Percentiles rank a stretch among this genome's conserved stretches.
Evolutionary conservation across 1,140 invertebrate genomes (phyloP).

Genomic region (Nasonia giraulti): DNA sequence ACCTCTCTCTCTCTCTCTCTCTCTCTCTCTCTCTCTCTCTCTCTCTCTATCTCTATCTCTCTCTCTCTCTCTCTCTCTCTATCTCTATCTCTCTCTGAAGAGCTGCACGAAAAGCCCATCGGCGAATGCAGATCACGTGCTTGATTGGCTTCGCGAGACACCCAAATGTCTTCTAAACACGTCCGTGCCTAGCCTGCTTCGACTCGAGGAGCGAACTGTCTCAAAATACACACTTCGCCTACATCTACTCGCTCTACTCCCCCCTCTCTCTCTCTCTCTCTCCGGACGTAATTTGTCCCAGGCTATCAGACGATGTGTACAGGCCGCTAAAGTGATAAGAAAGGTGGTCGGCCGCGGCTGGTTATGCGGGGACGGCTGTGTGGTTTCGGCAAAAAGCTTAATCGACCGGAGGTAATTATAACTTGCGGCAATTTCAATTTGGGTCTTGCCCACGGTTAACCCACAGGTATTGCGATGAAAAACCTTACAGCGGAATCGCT

Average conservation of each 20-base stretch:
- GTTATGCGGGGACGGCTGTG: too few relatives aligned
- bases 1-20: neutral
- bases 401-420: too few relatives aligned
- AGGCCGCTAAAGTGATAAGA: neutral
- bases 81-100: too few relatives aligned
- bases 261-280: neutral
- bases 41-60: neutral
- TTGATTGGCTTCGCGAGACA: conserved; percentile 42
- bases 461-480: too few relatives aligned
- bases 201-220: conserved; percentile 14
- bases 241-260: neutral
- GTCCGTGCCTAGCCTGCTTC: conserved; percentile 35
- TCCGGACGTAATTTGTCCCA: neutral
- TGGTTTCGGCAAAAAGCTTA: neutral
- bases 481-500: too few relatives aligned
- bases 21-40: neutral
- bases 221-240: conserved; percentile 16
- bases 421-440: too few relatives aligned
- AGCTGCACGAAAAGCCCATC: neutral
- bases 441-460: too few relatives aligned
- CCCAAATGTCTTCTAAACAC: conserved; percentile 46
- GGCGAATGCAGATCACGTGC: conserved; percentile 50
- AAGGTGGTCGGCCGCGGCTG: neutral
- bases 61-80: too few relatives aligned
- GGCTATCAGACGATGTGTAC: neutral